These are phyloP conservation scores for Aselliscus stoliczkanus DNA, from an alignment of 2,797 vertebrate genomes.

Conservation along the genomic window DNA sequence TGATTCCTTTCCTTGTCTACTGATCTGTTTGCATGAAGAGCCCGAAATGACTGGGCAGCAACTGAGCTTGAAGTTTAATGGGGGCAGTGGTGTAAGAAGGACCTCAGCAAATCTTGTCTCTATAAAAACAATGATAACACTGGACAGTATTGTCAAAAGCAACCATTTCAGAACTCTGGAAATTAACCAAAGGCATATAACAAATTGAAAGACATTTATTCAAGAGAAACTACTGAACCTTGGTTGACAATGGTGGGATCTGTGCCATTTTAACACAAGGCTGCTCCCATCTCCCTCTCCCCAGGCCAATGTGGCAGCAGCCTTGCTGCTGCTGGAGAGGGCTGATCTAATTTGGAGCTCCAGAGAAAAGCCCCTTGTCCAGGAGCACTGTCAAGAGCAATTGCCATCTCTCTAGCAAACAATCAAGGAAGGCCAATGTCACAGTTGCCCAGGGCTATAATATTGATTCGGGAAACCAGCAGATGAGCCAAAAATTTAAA, in stretches of 20 bases:
- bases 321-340: background rate
- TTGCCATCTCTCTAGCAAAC: background rate
- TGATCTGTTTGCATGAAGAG: background rate
- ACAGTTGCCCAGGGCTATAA: background rate
- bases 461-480: background rate
- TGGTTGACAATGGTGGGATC: background rate
- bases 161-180: background rate
- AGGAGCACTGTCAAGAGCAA: slow-evolving; percentile 4
- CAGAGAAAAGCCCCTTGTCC: background rate
- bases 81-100: background rate
- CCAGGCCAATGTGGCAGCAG: background rate
- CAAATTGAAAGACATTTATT: background rate
- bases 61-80: background rate
- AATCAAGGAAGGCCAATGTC: background rate
- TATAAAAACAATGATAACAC: background rate
- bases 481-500: background rate
- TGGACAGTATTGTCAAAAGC: background rate
- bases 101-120: background rate
- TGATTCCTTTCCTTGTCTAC: background rate
- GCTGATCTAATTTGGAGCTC: slow-evolving; percentile 36
- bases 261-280: accelerated
- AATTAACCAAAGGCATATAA: background rate
- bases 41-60: background rate
- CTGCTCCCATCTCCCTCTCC: background rate
- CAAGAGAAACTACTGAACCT: background rate